Evolutionary conservation across 2,888 invertebrate species (phyloP).

Genomic region (Ganaspis brasiliensis): DNA sequence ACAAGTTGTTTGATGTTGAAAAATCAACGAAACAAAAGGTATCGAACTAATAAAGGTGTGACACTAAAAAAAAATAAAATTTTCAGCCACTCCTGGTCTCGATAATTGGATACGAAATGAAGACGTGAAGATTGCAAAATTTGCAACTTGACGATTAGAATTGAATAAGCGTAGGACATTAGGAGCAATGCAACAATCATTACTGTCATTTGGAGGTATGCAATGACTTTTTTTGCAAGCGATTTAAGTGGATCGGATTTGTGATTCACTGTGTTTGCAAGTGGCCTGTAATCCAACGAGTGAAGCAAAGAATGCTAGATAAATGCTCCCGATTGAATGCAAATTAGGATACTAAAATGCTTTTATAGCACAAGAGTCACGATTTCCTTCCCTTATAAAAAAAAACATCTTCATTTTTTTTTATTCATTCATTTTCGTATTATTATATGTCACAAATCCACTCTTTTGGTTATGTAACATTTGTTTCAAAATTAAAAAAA

Average conservation of each 20-base stretch:
- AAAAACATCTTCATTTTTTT: background rate
- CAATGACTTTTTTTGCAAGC: conserved; percentile 22
- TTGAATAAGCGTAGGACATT: conserved; percentile 28
- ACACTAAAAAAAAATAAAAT: too few relatives aligned
- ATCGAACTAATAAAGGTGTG: too few relatives aligned
- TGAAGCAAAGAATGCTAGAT: conserved; percentile 6
- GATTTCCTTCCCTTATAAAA: background rate
- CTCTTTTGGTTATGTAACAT: too few relatives aligned
- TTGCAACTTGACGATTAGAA: conserved; percentile 18
- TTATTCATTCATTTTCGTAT: background rate
- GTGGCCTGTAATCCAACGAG: conserved; percentile 15
- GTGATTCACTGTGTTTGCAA: conserved; percentile 27
- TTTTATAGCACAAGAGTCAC: conserved; percentile 5
- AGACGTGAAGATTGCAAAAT: conserved; percentile 19
- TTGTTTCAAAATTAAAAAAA: too few relatives aligned
- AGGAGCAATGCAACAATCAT: conserved; percentile 31
- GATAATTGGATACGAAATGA: conserved; percentile 15
- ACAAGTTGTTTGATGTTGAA: too few relatives aligned
- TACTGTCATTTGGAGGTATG: conserved; percentile 7
- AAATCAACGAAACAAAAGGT: too few relatives aligned
- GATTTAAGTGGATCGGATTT: conserved; percentile 29
- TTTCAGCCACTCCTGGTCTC: conserved; percentile 7
- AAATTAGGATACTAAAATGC: conserved; percentile 15
- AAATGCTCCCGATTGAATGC: conserved; percentile 31
- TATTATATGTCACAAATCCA: background rate